Percentiles rank a stretch among this genome's conserved stretches.
Evolutionary conservation across 2,113 vertebrate species (phyloP).

Genomic region (Reinhardtius hippoglossoides): DNA sequence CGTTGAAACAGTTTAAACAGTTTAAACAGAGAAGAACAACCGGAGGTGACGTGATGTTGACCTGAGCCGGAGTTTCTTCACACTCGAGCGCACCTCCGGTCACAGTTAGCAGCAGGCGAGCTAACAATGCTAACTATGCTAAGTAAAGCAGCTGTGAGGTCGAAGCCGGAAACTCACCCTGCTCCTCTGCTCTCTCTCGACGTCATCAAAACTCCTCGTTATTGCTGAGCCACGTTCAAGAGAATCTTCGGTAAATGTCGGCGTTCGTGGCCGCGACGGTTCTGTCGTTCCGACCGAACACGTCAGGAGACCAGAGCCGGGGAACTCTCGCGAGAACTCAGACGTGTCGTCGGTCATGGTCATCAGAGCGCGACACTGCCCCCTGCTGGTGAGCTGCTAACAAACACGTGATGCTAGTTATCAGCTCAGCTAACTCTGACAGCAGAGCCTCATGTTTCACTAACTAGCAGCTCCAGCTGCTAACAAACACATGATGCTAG

Average conservation of each 20-base stretch:
- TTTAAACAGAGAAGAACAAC: too few species aligned
- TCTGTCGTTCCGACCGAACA: neutral
- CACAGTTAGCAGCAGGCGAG: neutral
- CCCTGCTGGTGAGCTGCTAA: slow-evolving; percentile 25
- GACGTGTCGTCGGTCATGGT: neutral
- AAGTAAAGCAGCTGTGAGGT: neutral
- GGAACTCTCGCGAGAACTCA: slow-evolving; percentile 44
- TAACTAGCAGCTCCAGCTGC: too few species aligned
- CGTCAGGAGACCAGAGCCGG: neutral
- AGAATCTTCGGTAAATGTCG: neutral
- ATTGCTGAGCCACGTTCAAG: neutral
- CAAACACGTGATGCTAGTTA: too few species aligned
- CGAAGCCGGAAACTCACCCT: slow-evolving; percentile 48
- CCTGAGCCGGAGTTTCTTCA: neutral
- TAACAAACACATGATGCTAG: too few species aligned
- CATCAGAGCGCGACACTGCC: neutral
- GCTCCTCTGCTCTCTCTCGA: slow-evolving; percentile 41
- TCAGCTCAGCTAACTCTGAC: too few species aligned
- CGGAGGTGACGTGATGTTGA: neutral
- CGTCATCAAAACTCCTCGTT: slow-evolving; percentile 20
- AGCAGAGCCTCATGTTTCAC: too few species aligned
- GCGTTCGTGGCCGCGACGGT: neutral
- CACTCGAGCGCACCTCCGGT: neutral
- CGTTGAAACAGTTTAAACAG: too few species aligned
- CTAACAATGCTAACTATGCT: neutral